Percentiles rank a stretch among this genome's conserved stretches.
phyloP scores from a whole-genome alignment of 1,140 invertebrate genomes.

The Sogatella furcifera region DNA sequence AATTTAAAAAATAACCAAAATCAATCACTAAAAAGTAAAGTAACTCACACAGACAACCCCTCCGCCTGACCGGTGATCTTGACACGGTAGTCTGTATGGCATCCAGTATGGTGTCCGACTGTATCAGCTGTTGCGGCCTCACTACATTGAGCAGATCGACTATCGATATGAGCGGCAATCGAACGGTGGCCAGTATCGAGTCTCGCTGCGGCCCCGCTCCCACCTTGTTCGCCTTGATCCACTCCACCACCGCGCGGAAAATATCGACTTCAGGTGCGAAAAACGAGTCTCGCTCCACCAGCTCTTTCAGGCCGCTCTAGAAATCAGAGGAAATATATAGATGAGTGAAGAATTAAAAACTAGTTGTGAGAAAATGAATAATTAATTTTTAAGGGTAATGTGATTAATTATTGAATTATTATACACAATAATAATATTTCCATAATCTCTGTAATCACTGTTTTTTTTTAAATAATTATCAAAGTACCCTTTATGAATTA shows the following conservation, averaged over 20 bases:
- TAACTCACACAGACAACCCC: slow-evolving; percentile 60
- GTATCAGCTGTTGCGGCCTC: slow-evolving; percentile 70
- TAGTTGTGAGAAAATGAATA: too few relatives aligned
- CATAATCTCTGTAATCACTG: too few relatives aligned
- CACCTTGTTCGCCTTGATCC: slow-evolving; percentile 61
- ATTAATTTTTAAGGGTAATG: too few relatives aligned
- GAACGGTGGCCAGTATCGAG: slow-evolving; percentile 38
- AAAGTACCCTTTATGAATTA: too few relatives aligned
- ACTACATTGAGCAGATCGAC: slow-evolving; percentile 81
- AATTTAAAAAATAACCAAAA: slow-evolving; percentile 13
- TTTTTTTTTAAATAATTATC: too few relatives aligned
- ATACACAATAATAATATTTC: too few relatives aligned
- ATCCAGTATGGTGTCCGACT: slow-evolving; percentile 84
- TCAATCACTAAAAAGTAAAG: too few relatives aligned
- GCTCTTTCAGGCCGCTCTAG: slow-evolving; percentile 39
- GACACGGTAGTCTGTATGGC: slow-evolving; percentile 77
- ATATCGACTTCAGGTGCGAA: slow-evolving; percentile 93
- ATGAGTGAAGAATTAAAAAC: too few relatives aligned
- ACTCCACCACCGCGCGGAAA: slow-evolving; percentile 75
- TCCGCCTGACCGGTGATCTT: slow-evolving; percentile 66
- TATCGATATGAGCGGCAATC: slow-evolving; percentile 78
- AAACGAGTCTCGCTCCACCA: slow-evolving; percentile 89
- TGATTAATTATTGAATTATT: too few relatives aligned
- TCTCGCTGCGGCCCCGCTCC: slow-evolving; percentile 12
- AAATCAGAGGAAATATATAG: too few relatives aligned